These are phyloP conservation scores for Pseudorhombus dupliciocellatus DNA, from an alignment of 2,113 vertebrate genomes.

Conservation along the genomic window DNA sequence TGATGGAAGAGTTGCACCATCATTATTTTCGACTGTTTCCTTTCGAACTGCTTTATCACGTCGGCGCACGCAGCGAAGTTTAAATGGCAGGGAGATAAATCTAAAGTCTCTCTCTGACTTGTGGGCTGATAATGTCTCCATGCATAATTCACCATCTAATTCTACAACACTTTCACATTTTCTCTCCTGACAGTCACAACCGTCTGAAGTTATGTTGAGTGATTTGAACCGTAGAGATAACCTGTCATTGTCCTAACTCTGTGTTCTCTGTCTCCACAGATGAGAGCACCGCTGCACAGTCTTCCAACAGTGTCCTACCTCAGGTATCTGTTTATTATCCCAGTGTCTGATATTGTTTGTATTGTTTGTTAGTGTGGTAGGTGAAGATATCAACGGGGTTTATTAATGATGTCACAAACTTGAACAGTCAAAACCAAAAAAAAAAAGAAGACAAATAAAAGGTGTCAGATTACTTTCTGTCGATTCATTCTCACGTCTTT, in stretches of 20 bases:
- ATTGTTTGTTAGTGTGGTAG: neutral
- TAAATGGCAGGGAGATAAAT: conserved; percentile 37
- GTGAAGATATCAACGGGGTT: too few species aligned
- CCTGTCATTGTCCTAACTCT: conserved; percentile 6
- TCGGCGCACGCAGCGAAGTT: neutral
- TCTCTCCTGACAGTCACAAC: conserved; percentile 10
- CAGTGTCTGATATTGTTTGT: neutral
- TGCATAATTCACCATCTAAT: conserved; percentile 65
- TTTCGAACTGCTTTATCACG: conserved; percentile 13
- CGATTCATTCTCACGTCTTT: too few species aligned
- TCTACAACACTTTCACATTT: conserved; percentile 36
- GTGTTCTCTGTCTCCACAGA: conserved; percentile 60
- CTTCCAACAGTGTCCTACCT: conserved; percentile 80
- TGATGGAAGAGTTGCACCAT: conserved; percentile 26
- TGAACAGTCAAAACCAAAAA: too few species aligned
- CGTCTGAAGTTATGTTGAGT: conserved; percentile 6
- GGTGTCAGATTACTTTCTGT: too few species aligned
- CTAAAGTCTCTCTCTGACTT: conserved; percentile 20
- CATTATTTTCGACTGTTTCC: conserved; percentile 2
- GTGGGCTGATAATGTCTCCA: neutral
- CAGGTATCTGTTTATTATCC: conserved; percentile 67
- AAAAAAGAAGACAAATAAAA: too few species aligned
- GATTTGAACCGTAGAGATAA: conserved; percentile 10
- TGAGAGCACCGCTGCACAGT: conserved; percentile 63
- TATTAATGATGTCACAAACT: too few species aligned